A percentile compares a stretch with the other conserved stretches of the same genome.
Conservation (phyloP, 2,888 invertebrate genomes). For the Protula sp. region DNA sequence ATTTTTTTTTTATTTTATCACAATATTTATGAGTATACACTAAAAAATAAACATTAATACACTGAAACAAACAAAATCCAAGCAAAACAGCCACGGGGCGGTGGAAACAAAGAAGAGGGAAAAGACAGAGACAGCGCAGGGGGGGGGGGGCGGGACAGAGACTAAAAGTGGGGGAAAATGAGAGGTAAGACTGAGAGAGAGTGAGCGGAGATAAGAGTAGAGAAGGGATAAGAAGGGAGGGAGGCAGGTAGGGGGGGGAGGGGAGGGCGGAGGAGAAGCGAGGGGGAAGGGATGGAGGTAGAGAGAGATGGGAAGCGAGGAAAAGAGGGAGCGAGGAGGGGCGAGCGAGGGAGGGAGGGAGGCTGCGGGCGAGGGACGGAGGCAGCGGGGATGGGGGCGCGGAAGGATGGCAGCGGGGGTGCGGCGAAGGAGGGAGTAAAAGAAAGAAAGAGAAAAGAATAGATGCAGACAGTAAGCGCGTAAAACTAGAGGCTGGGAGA, state of each 20-base stretch:
- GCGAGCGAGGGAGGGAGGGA: too few species aligned
- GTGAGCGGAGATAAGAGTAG: slow-evolving; percentile 1
- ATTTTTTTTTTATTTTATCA: too few species aligned
- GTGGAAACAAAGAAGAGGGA: too few species aligned
- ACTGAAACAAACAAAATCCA: too few species aligned
- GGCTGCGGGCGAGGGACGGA: slow-evolving; percentile 1
- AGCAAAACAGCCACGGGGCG: too few species aligned
- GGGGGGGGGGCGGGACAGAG: too few species aligned
- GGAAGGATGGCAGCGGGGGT: neutral
- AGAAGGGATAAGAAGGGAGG: slow-evolving; percentile 3
- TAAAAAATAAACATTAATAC: too few species aligned
- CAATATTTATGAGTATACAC: too few species aligned
- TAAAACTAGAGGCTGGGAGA: too few species aligned
- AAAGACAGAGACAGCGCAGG: too few species aligned
- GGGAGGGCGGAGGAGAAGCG: slow-evolving; percentile 2
- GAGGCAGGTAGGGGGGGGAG: too few species aligned
- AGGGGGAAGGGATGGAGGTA: neutral
- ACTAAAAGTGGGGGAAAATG: too few species aligned
- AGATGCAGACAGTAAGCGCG: neutral
- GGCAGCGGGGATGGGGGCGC: neutral
- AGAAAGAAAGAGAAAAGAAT: neutral
- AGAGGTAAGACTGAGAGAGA: neutral
- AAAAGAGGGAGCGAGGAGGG: slow-evolving; percentile 1
- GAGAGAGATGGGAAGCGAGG: neutral
- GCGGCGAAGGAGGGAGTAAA: neutral